These are phyloP conservation scores for Oreochromis tanganicae DNA, from an alignment of 2,113 vertebrate species.

Conservation along the genomic window DNA sequence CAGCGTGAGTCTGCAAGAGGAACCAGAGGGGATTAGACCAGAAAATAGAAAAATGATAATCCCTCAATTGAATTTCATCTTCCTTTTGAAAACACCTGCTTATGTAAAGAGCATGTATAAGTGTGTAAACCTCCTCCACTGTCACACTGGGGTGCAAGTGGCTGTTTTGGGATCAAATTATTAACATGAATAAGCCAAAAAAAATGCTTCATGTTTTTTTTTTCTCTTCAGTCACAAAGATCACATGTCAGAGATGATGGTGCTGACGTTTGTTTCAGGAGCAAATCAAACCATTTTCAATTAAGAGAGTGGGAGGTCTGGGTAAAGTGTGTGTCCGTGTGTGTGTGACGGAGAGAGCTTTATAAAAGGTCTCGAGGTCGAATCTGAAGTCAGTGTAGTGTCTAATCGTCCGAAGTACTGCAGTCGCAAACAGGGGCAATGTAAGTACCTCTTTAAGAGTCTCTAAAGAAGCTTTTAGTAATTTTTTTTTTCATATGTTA, in stretches of 20 bases:
- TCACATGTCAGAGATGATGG: conserved; percentile 12
- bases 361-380: conserved; percentile 47
- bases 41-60: conserved; percentile 32
- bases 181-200: not conserved
- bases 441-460: conserved; percentile 22
- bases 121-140: not conserved
- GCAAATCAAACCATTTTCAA: conserved; percentile 23
- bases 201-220: not conserved
- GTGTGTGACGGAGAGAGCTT: not conserved
- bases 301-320: conserved; percentile 1
- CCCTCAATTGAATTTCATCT: conserved; percentile 37
- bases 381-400: conserved; percentile 4
- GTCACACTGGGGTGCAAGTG: not conserved
- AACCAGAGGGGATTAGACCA: conserved; percentile 14
- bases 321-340: not conserved
- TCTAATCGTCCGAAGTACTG: conserved; percentile 2
- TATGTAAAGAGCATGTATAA: conserved; percentile 14
- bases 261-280: conserved; percentile 28
- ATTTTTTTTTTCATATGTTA: not conserved
- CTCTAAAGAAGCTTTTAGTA: not conserved
- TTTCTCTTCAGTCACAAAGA: not conserved
- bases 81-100: conserved; percentile 35
- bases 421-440: not conserved
- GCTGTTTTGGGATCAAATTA: not conserved
- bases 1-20: not conserved